These are phyloP conservation scores for Hirudinaria manillensis DNA, from an alignment of 2,888 invertebrate species.

Conservation along the genomic window DNA sequence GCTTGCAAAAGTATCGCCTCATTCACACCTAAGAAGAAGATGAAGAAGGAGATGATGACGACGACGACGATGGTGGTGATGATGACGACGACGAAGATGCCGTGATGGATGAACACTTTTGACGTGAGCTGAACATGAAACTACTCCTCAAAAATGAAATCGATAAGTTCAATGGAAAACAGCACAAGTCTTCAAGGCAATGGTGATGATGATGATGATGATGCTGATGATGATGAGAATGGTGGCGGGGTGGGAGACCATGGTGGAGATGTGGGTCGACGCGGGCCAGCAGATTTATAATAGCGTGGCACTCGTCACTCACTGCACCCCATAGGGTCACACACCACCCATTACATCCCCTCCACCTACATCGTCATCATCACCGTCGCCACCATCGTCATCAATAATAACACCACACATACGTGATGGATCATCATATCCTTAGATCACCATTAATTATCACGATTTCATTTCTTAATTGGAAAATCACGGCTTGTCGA, in stretches of 20 bases:
- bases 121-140: too few relatives aligned
- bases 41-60: not conserved
- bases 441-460: too few relatives aligned
- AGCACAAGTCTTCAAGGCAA: too few relatives aligned
- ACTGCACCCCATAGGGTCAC: slow-evolving; percentile 18
- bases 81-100: not conserved
- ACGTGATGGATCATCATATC: slow-evolving; percentile 13
- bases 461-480: too few relatives aligned
- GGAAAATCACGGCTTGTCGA: too few relatives aligned
- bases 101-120: not conserved
- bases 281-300: too few relatives aligned
- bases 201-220: too few relatives aligned
- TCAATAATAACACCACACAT: slow-evolving; percentile 10
- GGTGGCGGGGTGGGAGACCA: too few relatives aligned
- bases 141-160: too few relatives aligned
- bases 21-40: not conserved
- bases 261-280: too few relatives aligned
- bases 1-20: not conserved
- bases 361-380: not conserved
- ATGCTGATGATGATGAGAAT: too few relatives aligned
- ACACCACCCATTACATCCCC: slow-evolving; percentile 12
- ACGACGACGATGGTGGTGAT: not conserved
- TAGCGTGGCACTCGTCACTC: slow-evolving; percentile 20
- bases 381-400: slow-evolving; percentile 26
- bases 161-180: too few relatives aligned